phyloP scores from a whole-genome alignment of 2,888 invertebrate genomes.

The Chloromyia formosa region DNA sequence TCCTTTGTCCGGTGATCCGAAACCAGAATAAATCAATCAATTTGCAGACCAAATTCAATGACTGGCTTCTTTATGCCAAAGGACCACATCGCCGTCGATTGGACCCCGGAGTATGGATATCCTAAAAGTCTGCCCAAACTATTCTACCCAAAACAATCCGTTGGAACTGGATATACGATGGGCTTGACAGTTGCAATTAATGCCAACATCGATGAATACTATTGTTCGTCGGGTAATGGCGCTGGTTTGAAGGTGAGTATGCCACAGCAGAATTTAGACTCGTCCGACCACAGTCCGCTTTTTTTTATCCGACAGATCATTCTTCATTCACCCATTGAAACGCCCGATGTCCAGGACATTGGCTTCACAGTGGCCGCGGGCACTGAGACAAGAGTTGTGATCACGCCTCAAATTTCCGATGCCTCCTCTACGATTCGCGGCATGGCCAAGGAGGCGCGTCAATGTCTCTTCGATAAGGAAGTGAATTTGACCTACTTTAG shows the following conservation, averaged over 20 bases:
- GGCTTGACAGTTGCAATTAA: slow-evolving; percentile 78
- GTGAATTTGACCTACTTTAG: slow-evolving; percentile 71
- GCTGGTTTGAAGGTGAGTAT: slow-evolving; percentile 59
- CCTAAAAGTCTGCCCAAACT: slow-evolving; percentile 63
- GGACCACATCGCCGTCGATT: slow-evolving; percentile 66
- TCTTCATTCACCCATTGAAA: slow-evolving; percentile 82
- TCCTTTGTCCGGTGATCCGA: too few species aligned
- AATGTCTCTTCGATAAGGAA: slow-evolving; percentile 78
- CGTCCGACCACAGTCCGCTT: not conserved
- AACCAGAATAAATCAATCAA: too few species aligned
- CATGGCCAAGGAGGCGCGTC: slow-evolving; percentile 62
- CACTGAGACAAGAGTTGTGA: slow-evolving; percentile 74
- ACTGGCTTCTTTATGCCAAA: not conserved
- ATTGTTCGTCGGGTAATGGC: slow-evolving; percentile 79
- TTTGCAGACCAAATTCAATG: too few species aligned
- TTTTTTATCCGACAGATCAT: slow-evolving; percentile 67
- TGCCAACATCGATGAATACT: slow-evolving; percentile 76
- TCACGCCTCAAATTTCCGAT: slow-evolving; percentile 71
- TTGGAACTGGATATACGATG: slow-evolving; percentile 73
- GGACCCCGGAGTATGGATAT: slow-evolving; percentile 79
- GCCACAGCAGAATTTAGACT: not conserved
- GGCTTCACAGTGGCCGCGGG: slow-evolving; percentile 79
- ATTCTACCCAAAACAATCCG: not conserved
- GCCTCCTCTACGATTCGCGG: slow-evolving; percentile 46
- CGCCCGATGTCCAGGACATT: slow-evolving; percentile 80